These are phyloP conservation scores for Brachylomia viminalis DNA, from an alignment of 2,888 invertebrate genomes.

Conservation along the genomic window DNA sequence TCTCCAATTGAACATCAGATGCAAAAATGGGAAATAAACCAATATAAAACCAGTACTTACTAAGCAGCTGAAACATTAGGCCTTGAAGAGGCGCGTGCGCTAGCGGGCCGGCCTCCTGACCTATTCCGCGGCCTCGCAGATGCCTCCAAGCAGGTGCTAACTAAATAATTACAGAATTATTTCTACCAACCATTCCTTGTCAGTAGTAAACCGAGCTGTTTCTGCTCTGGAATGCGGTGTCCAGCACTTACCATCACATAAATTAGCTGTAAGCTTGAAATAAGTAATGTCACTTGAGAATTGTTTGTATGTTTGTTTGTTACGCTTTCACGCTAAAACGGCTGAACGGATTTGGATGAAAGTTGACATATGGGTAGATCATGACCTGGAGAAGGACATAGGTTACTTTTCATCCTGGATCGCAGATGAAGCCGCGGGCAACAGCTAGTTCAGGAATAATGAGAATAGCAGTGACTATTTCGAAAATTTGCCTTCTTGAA, in stretches of 20 bases:
- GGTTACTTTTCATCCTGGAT: too few species aligned
- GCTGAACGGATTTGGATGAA: too few species aligned
- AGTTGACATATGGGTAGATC: too few species aligned
- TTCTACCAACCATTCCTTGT: slow-evolving; percentile 49
- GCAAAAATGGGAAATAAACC: slow-evolving; percentile 45
- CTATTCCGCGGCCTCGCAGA: slow-evolving; percentile 85
- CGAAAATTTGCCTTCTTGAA: not conserved
- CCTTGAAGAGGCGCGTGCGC: slow-evolving; percentile 79
- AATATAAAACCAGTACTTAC: slow-evolving; percentile 69
- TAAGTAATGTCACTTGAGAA: slow-evolving; percentile 32
- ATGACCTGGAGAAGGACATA: too few species aligned
- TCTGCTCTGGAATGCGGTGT: slow-evolving; percentile 44
- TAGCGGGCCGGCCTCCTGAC: slow-evolving; percentile 87
- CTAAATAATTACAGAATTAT: slow-evolving; percentile 62
- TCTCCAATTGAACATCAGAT: slow-evolving; percentile 19
- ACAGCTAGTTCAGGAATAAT: not conserved
- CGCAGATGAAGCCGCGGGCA: too few species aligned
- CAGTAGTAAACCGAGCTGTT: slow-evolving; percentile 35
- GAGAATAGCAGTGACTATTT: not conserved
- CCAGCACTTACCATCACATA: slow-evolving; percentile 35
- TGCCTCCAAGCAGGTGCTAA: slow-evolving; percentile 70
- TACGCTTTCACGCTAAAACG: too few species aligned
- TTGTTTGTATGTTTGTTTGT: too few species aligned
- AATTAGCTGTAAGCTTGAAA: slow-evolving; percentile 35
- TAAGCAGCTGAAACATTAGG: slow-evolving; percentile 77